Evolutionary conservation across 2,113 vertebrate species (phyloP), one percentile per base, ranked within the genome.

Genomic region (Periophthalmodon schlosseri): DNA sequence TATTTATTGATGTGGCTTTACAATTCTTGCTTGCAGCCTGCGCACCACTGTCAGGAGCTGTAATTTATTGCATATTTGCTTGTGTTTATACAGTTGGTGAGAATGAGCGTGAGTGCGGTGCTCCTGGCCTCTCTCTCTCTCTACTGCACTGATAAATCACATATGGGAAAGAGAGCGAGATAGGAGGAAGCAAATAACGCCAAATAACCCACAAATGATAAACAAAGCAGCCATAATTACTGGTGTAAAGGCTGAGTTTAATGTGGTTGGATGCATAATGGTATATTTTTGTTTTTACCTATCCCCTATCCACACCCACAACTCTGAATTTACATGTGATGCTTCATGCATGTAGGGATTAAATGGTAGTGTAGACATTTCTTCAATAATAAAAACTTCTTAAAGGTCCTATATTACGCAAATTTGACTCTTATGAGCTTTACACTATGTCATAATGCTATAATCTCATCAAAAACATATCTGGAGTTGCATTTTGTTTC

Each of bases 211-310:
- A 70, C 23, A 24, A n/a, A 24, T 76, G 47, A 70, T 33, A 44
- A 79, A 82, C 67, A 80, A 81, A 80, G 33, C 58, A 54, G 69
- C 61, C 11, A 49, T 46, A 14, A 69, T 81, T 77, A 67, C 58
- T 46, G 21, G 10, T 28, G 66, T 21, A 24, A 75, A 81, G n/a
- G 21, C 33, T 44, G n/a, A n/a, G 72, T 72, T 82, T 75, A 68
- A 7, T 58, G 60, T 12, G 65, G 77, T 73, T 23, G 70, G 68
- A 36, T 2, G 39, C 24, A 21, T 76, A 76, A 57, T 70, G 68
- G 69, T 72, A 70, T 68, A 58, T 7, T 39, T 39, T 8, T 39
- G 36, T 39, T 39, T 39, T 39, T 8, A 39, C 36, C 36, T 39
- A 36, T 6, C 34, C 34, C 34, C 34, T 36, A 36, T 2, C 34